Percentiles rank a stretch among this genome's conserved stretches.
Conservation (phyloP, 2,113 vertebrate species). For the Rattus rattus region DNA sequence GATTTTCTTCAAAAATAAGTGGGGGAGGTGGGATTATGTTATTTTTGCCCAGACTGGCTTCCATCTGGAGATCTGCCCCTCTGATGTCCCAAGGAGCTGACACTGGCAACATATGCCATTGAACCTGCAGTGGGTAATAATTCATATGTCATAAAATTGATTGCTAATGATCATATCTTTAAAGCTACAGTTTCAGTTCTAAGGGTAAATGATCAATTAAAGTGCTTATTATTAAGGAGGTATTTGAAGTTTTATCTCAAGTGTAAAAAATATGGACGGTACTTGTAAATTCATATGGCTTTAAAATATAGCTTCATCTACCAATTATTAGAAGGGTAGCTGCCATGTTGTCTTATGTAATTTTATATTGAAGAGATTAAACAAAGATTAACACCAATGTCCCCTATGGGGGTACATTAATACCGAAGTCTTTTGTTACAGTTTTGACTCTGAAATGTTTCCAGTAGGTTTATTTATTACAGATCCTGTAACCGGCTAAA, state of each 20-base stretch:
- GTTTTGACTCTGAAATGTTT: neutral
- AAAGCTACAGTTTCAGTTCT: neutral
- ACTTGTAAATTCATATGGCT: neutral
- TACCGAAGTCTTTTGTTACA: neutral
- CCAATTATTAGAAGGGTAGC: neutral
- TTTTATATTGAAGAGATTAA: neutral
- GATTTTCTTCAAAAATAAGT: neutral
- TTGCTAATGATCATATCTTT: neutral
- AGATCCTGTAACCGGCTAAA: neutral
- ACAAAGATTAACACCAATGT: neutral
- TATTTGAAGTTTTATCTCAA: neutral
- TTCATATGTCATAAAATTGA: neutral
- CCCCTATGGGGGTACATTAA: neutral
- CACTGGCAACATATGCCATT: neutral
- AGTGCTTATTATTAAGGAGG: neutral
- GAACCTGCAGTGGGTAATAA: neutral
- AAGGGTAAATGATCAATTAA: neutral
- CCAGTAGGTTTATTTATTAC: neutral
- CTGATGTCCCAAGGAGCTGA: neutral
- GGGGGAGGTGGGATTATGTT: no score
- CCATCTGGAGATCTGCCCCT: neutral
- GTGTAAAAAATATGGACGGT: neutral
- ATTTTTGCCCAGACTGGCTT: neutral
- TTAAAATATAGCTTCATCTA: neutral
- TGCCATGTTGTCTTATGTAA: neutral